phyloP scores from a whole-genome alignment of 2,797 vertebrate species.

The Leptatherina wallacei region DNA sequence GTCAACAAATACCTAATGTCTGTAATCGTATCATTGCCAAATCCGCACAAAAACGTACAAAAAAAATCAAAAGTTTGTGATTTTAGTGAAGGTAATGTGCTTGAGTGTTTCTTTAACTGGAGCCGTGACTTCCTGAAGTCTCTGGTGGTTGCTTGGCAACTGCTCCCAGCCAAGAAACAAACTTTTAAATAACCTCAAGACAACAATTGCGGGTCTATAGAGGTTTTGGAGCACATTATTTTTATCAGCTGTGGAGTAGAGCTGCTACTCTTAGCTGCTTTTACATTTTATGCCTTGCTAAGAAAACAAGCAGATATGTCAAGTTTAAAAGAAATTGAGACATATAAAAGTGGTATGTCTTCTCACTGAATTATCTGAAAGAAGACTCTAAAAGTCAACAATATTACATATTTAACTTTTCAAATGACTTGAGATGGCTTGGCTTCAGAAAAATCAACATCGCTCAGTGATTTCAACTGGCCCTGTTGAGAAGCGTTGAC shows the following conservation, averaged over 20 bases:
- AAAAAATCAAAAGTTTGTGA: rapidly evolving
- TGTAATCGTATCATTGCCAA: background rate
- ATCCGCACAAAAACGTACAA: conserved; percentile 2
- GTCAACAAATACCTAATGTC: background rate
- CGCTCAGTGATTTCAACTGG: conserved; percentile 9
- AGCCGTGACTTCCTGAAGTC: conserved; percentile 7
- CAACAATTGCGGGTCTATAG: background rate
- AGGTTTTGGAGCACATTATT: background rate
- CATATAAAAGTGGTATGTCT: background rate
- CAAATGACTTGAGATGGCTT: background rate
- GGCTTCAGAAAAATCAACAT: conserved; percentile 7
- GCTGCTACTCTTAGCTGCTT: background rate
- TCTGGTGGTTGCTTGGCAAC: conserved; percentile 20
- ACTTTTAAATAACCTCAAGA: conserved; percentile 4
- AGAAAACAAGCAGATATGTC: background rate
- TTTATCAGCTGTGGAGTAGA: background rate
- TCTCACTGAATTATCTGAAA: conserved; percentile 1
- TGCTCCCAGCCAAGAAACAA: conserved; percentile 8
- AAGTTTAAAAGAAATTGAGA: background rate
- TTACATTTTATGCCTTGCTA: background rate
- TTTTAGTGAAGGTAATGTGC: background rate
- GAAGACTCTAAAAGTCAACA: background rate
- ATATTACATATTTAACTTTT: background rate
- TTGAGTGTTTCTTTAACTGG: background rate
- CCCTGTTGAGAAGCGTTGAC: conserved; percentile 30